These are phyloP conservation scores for Penaeus vannamei DNA, from an alignment of 1,140 invertebrate genomes.

Conservation along the genomic window DNA sequence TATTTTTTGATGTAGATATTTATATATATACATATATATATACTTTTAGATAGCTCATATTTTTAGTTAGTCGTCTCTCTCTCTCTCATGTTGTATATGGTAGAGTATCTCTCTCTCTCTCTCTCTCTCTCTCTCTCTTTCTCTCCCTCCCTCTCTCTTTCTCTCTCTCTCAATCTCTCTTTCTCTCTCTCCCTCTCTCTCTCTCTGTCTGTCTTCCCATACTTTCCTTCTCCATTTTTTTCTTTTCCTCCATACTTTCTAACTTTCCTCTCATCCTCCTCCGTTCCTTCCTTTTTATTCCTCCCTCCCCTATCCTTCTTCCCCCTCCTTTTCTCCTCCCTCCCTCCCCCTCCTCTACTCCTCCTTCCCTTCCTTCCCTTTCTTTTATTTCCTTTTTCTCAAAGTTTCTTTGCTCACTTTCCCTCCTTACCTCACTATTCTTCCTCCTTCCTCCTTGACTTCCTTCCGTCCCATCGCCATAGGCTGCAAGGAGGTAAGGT, in stretches of 20 bases:
- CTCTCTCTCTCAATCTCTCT: too few species aligned
- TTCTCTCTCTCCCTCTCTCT: too few species aligned
- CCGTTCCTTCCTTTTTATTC: neutral
- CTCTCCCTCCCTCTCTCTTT: too few species aligned
- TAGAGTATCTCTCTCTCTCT: too few species aligned
- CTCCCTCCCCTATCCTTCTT: too few species aligned
- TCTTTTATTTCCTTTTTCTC: neutral
- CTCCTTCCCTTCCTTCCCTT: neutral
- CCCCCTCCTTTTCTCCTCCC: neutral
- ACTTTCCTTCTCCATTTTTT: neutral
- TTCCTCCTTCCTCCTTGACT: too few species aligned
- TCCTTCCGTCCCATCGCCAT: too few species aligned
- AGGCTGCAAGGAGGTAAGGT: too few species aligned
- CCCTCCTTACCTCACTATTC: neutral
- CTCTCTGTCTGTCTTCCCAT: neutral
- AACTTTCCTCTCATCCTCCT: neutral
- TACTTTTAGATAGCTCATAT: too few species aligned
- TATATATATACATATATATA: neutral
- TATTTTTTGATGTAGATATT: neutral
- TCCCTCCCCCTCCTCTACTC: neutral
- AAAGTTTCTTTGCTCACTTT: neutral
- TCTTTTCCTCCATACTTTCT: neutral
- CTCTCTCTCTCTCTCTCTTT: too few species aligned
- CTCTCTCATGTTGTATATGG: too few species aligned
- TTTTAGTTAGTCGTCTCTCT: too few species aligned